These are phyloP conservation scores for Leuctra nigra DNA, from an alignment of 2,888 invertebrate genomes.

Conservation along the genomic window DNA sequence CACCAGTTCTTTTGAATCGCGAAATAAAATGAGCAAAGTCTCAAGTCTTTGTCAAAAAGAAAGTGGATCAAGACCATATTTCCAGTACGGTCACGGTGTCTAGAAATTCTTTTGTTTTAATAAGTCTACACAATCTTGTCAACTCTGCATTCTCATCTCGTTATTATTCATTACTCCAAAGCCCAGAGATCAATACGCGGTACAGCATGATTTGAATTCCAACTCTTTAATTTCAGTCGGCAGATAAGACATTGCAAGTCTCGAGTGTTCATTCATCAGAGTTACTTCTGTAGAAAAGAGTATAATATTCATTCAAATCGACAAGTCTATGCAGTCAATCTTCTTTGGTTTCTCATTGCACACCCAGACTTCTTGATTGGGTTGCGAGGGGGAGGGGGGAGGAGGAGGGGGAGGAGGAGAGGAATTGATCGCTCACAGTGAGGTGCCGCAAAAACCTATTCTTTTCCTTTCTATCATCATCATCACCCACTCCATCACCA, in stretches of 20 bases:
- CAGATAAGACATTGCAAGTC: neutral
- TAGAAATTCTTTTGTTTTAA: too few species aligned
- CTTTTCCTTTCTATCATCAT: constrained; percentile 9
- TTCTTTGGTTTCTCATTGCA: constrained; percentile 2
- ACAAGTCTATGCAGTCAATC: constrained; percentile 17
- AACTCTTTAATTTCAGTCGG: constrained; percentile 9
- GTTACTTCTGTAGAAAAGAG: neutral
- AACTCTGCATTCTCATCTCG: neutral
- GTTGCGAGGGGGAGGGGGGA: neutral
- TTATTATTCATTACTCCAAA: neutral
- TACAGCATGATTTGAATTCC: neutral
- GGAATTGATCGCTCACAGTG: neutral
- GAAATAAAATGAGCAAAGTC: too few species aligned
- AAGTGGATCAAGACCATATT: too few species aligned
- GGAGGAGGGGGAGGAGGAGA: neutral
- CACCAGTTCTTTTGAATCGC: too few species aligned
- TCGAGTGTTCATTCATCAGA: constrained; percentile 6
- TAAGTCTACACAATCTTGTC: neutral
- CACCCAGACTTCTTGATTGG: constrained; percentile 5
- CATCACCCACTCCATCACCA: neutral
- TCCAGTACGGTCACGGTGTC: too few species aligned
- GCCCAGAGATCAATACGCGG: neutral
- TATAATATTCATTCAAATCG: neutral
- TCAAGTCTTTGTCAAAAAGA: too few species aligned
- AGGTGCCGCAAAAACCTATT: neutral